phyloP scores from a whole-genome alignment of 2,797 vertebrate species.

The Schizopygopsis pylzovi region DNA sequence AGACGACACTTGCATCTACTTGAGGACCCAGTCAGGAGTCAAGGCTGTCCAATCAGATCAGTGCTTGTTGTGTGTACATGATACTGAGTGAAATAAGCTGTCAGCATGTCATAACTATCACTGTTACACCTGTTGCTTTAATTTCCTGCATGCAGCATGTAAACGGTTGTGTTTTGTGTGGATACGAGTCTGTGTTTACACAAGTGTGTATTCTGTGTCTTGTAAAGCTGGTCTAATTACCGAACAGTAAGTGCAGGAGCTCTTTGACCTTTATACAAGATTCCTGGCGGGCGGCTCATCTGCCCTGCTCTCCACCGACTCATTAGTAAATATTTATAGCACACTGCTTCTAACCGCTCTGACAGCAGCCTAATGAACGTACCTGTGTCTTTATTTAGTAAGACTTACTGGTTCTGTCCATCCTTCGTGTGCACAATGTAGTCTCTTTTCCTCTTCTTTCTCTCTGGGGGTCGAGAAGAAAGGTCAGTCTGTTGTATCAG shows the following conservation, averaged over 20 bases:
- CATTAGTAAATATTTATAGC: constrained; percentile 66
- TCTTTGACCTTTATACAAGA: constrained; percentile 50
- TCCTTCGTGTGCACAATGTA: background rate
- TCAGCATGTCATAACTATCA: background rate
- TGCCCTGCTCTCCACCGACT: background rate
- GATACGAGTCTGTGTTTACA: background rate
- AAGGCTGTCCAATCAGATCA: background rate
- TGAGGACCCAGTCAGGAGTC: background rate
- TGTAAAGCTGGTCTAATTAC: constrained; percentile 54
- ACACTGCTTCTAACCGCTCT: constrained; percentile 54
- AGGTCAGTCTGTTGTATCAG: constrained; percentile 52
- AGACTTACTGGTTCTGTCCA: constrained; percentile 16
- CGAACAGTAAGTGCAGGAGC: constrained; percentile 30
- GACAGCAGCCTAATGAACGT: constrained; percentile 64
- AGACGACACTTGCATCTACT: background rate
- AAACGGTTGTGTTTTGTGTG: background rate
- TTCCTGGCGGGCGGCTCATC: fast-evolving
- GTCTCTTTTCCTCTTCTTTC: constrained; percentile 7
- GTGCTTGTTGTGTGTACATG: background rate
- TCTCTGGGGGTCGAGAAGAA: constrained; percentile 47
- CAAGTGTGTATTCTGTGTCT: constrained; percentile 42
- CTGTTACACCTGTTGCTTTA: background rate
- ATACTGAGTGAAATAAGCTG: background rate
- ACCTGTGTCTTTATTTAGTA: constrained; percentile 39
- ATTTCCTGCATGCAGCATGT: background rate